Evolutionary conservation across 2,888 invertebrate species (phyloP), one percentile per base, ranked within the genome.

Genomic region (Drosophila anomalipes): DNA sequence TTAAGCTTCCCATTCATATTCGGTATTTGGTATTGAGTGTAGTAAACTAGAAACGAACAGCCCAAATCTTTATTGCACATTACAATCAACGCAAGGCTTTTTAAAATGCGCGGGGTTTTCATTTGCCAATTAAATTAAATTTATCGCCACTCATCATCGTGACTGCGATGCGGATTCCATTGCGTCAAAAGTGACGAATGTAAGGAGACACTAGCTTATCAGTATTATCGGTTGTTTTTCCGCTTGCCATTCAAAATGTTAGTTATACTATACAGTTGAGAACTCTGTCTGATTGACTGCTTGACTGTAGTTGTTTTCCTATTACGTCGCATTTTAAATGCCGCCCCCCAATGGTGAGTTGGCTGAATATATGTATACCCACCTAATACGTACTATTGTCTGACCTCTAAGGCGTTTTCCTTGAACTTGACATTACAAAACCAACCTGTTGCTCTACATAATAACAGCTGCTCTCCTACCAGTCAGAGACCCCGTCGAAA

Each of bases 371-470:
- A 28, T 52, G 35, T 39, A 28, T 54, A 54, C 44, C 16, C 16
- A 9, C 16, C 4, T 22, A 44, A 49, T 57, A 51, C 71, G 12
- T 70, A 58, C 53, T 56, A 59, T 59, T 66, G 37, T 58, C 76
- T 77, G 74, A 70, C 64, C 71, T 74, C 6, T 16, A 73, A 81
- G 76, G 82, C 79, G 82, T 84, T 89, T 57, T 5, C 84, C 86
- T 89, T 91, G 92, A 91, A 91, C 92, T 89, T 92, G 91, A 70
- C 79, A 78, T 56, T 63, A 22, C 28, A 49, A 10, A 32, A 82
- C 70, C 71, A 76, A 82, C 81, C 73, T 79, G 81, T 86, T 82
- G 81, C 72, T 70, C 56, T 39, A 70, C 63, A 69, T 41, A 37
- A 6, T 14, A 54, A 41, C 44, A 58, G 63, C 44, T 61, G 39